Base-by-base conservation (phyloP, 2,113 vertebrate genomes). In the Istiophorus platypterus region DNA sequence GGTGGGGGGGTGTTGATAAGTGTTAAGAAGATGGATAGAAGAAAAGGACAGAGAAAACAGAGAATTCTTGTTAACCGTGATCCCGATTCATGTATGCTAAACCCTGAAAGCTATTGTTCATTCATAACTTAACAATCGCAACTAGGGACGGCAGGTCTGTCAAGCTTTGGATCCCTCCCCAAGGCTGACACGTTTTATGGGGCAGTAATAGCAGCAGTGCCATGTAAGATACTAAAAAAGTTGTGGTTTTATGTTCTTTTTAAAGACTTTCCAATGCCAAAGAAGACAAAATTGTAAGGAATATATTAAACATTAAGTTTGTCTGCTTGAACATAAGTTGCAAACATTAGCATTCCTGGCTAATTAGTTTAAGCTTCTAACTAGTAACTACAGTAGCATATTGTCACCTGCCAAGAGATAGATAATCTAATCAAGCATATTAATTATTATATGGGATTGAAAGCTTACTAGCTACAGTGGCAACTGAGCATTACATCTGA, bases 31-130 rank as follows among this genome's bases (percentile, higher is more conserved):
- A 13, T 15, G 39, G 4, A 39, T 8, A 45, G 29, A 6, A 49
- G 20, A 68, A 27, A n/a, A 42, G 20, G 64, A n/a, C 27, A 42
- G 20, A 26, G 26, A 74, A 47, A 84, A 63, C 31, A 54, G 9
- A 77, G 24, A 47, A 10, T 9, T 41, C 0, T 22, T 63, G 52
- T 89, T 73, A 91, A 62, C 80, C 2, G 58, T 42, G 11, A 24
- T 66, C 68, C 62, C 4, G 29, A 17, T 41, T 61, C 42, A 29
- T 27, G 49, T 45, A 49, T 17, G 26, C 27, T 56, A 45, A 77
- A 67, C 65, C 24, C 24, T 14, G 12, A 61, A 41, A 15, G 24
- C 52, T 63, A 47, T 37, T 7, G 4, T 45, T 39, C 14, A 78
- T 42, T 51, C 41, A 57, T 51, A 45, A 17, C 24, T 54, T 59